Conservation (phyloP, 92 coral and sea anemone species). For the Zoanthus gigantus region DNA sequence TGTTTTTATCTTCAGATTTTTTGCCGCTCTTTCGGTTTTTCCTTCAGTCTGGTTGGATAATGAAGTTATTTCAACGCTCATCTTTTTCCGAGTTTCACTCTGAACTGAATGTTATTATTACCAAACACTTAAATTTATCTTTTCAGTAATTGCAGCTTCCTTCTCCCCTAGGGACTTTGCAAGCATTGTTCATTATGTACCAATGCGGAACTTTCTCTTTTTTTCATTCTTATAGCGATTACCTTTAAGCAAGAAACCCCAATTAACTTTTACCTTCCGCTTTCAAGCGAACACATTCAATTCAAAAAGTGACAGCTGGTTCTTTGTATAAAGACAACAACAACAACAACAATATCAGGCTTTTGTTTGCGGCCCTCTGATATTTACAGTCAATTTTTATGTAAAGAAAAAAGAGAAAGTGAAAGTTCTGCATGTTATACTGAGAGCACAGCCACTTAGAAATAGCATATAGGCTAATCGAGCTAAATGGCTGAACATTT, state of each 20-base stretch:
- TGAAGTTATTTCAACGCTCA: slow-evolving; percentile 50
- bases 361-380: no score
- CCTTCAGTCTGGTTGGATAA: slow-evolving; percentile 36
- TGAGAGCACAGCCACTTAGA: no score
- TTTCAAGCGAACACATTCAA: neutral
- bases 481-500: no score
- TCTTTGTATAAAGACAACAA: neutral
- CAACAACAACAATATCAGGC: no score
- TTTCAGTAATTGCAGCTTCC: neutral
- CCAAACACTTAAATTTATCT: neutral
- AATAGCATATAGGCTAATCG: no score
- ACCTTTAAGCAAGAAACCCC: neutral
- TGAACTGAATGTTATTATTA: neutral
- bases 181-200: neutral
- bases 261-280: neutral
- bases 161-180: neutral
- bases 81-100: slow-evolving; percentile 1
- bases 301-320: slow-evolving; percentile 5
- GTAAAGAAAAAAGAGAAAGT: no score
- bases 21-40: slow-evolving; percentile 77
- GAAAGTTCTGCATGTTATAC: no score
- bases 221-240: neutral
- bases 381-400: no score
- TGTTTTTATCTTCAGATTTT: slow-evolving; percentile 55
- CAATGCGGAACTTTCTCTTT: no score